Conservation (phyloP, 2,888 invertebrate genomes). For the Cryptocheilus praepositus region DNA sequence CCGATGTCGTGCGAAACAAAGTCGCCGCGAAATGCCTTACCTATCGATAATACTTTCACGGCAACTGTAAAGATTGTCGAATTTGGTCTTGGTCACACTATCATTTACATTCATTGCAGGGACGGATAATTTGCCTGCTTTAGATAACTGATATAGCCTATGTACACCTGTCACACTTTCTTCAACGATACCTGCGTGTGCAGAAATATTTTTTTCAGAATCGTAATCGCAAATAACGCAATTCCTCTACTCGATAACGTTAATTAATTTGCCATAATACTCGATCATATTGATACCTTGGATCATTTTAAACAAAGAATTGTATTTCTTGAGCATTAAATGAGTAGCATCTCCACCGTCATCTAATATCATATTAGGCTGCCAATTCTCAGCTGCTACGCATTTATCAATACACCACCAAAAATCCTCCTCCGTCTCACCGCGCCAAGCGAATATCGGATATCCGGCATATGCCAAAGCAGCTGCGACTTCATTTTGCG, state of each 20-base stretch:
- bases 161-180: conserved; percentile 99
- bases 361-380: conserved; percentile 98
- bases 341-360: conserved; percentile 98
- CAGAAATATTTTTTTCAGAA: conserved; percentile 35
- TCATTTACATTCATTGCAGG: conserved; percentile 99
- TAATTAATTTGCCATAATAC: too few relatives aligned
- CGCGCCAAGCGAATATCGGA: conserved; percentile 97
- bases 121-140: conserved; percentile 93
- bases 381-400: conserved; percentile 93
- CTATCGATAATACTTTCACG: conserved; percentile 93
- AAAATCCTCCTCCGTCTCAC: conserved; percentile 98
- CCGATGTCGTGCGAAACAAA: not conserved
- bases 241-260: too few relatives aligned
- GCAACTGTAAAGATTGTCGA: conserved; percentile 97
- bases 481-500: conserved; percentile 98
- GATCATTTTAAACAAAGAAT: conserved; percentile 93
- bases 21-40: conserved; percentile 68
- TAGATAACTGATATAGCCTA: conserved; percentile 95
- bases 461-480: conserved; percentile 93
- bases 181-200: conserved; percentile 89
- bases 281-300: conserved; percentile 78
- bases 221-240: too few relatives aligned
- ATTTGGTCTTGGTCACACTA: conserved; percentile 98
- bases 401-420: conserved; percentile 99
- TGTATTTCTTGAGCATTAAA: conserved; percentile 96